Percentiles rank a stretch among this genome's conserved stretches.
Evolutionary conservation across 2,113 vertebrate species (phyloP).

Genomic region (Neopipo cinnamomea): DNA sequence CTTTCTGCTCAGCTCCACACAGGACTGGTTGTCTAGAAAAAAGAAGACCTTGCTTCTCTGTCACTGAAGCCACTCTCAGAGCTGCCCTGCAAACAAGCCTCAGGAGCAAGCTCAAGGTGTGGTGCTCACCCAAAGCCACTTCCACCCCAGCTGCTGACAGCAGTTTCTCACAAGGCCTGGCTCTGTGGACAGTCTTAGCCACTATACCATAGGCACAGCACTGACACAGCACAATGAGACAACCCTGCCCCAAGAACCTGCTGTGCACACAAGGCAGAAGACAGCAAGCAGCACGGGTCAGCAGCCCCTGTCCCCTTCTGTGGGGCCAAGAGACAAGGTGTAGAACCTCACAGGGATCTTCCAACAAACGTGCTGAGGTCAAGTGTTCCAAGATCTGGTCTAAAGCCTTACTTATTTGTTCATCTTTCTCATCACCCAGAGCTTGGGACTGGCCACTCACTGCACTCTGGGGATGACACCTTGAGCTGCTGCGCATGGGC

Average conservation of each 20-base stretch:
- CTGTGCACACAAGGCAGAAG: not conserved
- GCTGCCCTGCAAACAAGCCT: not conserved
- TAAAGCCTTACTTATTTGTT: not conserved
- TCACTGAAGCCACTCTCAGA: not conserved
- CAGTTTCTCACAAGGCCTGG: not conserved
- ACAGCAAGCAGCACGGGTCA: not conserved
- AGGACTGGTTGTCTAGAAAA: not conserved
- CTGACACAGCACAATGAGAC: accelerated
- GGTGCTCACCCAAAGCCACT: not conserved
- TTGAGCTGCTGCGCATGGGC: accelerated
- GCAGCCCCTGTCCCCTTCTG: constrained; percentile 19
- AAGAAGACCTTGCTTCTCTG: not conserved
- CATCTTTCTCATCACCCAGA: not conserved
- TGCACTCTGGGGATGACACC: not conserved
- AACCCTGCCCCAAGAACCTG: not conserved
- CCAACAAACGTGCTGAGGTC: not conserved
- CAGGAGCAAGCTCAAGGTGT: not conserved
- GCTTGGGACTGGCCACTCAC: not conserved
- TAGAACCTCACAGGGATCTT: not conserved
- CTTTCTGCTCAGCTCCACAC: not conserved
- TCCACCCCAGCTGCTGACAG: not conserved
- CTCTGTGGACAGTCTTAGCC: not conserved
- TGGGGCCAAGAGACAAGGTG: constrained; percentile 28
- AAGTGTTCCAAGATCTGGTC: not conserved
- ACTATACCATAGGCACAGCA: not conserved